These are phyloP conservation scores for Nesometra sesokonis DNA, from an alignment of 35 echinoderm and acorn worm genomes.

Conservation along the genomic window DNA sequence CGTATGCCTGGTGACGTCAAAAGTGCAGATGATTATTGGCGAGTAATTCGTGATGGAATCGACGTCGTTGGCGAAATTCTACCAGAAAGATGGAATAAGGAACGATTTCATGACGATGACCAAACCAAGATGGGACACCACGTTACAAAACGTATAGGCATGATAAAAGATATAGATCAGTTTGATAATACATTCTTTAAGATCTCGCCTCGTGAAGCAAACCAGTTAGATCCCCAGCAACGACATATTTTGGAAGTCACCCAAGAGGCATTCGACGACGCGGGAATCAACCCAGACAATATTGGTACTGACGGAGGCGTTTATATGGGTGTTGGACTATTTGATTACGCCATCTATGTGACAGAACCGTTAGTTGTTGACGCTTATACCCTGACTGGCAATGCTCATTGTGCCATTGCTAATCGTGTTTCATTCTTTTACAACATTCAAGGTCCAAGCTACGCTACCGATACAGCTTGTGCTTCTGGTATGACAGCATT, in stretches of 20 bases:
- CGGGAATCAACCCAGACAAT: slow-evolving; percentile 53
- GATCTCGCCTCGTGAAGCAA: slow-evolving; percentile 74
- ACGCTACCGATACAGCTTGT: slow-evolving; percentile 77
- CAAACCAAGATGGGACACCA: slow-evolving; percentile 65
- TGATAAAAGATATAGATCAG: slow-evolving; percentile 52
- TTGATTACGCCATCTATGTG: slow-evolving; percentile 57
- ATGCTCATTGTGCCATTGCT: slow-evolving; percentile 59
- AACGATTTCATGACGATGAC: slow-evolving; percentile 65
- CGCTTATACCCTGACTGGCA: slow-evolving; percentile 78
- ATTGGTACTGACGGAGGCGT: slow-evolving; percentile 44
- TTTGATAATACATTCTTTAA: slow-evolving; percentile 91
- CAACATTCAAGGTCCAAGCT: too few species aligned
- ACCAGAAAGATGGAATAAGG: slow-evolving; percentile 54
- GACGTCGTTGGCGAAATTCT: slow-evolving; percentile 66
- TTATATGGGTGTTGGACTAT: slow-evolving; percentile 68
- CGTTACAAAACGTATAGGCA: slow-evolving; percentile 46
- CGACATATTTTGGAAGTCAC: slow-evolving; percentile 69
- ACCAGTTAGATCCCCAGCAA: slow-evolving; percentile 78
- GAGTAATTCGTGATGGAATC: slow-evolving; percentile 50
- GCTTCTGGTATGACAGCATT: slow-evolving; percentile 74
- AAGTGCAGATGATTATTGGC: slow-evolving; percentile 52
- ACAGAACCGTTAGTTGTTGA: slow-evolving; percentile 28
- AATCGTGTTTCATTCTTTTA: too few species aligned
- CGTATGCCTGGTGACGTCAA: slow-evolving; percentile 64
- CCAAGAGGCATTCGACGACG: slow-evolving; percentile 84